Evolutionary conservation across 92 coral and sea anemone species (phyloP).

Genomic region (Palythoa heliodiscus): DNA sequence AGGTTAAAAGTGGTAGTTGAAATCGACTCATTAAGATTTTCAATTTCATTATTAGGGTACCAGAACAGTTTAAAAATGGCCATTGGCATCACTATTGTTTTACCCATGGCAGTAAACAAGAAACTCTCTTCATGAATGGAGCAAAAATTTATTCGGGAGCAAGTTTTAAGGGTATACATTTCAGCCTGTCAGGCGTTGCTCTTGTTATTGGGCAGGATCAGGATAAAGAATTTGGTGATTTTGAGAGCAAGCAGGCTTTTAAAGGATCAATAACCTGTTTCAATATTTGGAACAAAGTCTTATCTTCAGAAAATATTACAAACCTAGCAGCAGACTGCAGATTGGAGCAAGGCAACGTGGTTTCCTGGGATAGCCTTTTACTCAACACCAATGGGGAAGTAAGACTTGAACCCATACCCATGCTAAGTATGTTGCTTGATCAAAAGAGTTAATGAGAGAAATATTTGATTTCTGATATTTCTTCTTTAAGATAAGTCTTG

Average conservation of each 20-base stretch:
- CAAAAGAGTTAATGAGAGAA: too few species aligned
- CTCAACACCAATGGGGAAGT: not conserved
- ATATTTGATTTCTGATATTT: too few species aligned
- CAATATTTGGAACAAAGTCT: conserved; percentile 31
- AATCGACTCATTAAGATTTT: not conserved
- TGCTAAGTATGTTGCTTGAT: conserved; percentile 10
- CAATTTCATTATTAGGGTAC: not conserved
- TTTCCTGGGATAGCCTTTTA: conserved; percentile 27
- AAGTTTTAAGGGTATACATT: fast-evolving
- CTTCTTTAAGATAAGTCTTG: too few species aligned
- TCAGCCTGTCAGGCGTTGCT: not conserved
- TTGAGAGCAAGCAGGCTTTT: too few species aligned
- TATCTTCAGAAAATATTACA: not conserved
- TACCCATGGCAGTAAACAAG: not conserved
- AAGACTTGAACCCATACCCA: not conserved
- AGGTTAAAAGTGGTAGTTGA: too few species aligned
- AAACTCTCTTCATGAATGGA: conserved; percentile 21
- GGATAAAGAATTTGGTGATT: not conserved
- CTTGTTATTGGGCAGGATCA: conserved; percentile 36
- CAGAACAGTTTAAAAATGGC: conserved; percentile 4
- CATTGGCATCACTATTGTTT: conserved; percentile 43
- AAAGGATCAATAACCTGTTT: conserved; percentile 10
- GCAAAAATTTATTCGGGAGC: not conserved
- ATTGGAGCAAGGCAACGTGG: conserved; percentile 26
- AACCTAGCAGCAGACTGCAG: conserved; percentile 18